Evolutionary conservation across 2,113 vertebrate species (phyloP), one percentile per base, ranked within the genome.

Genomic region (Rhadina sibilatrix): DNA sequence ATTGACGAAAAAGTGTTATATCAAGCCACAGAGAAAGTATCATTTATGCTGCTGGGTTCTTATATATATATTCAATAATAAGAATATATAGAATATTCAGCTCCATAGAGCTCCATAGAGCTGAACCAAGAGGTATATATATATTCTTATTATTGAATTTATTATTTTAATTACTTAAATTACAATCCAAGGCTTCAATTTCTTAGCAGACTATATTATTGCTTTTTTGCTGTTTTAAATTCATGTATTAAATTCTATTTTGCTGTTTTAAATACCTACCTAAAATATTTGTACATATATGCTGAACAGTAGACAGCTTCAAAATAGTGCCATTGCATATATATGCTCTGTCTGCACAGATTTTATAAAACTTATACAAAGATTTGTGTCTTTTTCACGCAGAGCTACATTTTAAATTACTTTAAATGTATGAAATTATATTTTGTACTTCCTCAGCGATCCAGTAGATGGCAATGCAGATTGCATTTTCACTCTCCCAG

Each of bases 401-500:
- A n/a, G 59, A n/a, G 59, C 75, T 72, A 59, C 12, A 37, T 65
- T 87, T 89, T 25, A 44, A 77, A 71, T 11, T 0, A 11, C 35
- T 69, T 91, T 15, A 78, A 84, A 46, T 19, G 25, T 6, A 17
- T 7, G 40, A 63, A 50, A 70, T 20, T 18, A 0, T 18, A 31
- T 28, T 60, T 71, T 71, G 53, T 11, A 52, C 21, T 38, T 65
- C 24, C 46, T 94, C 17, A 21, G 60, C 44, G 89, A 31, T 74
- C 98, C 98, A 98, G 97, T 83, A 98, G 98, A 92, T 98, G 98
- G 98, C 98, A 96, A 76, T 94, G 86, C 83, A 96, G 97, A 89
- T 82, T 81, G 68, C 49, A 53, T 22, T 96, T 95, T 95, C 61
- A 53, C 78, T 79, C 35, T 33, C 63, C 23, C 30, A 35, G 27